Evolutionary conservation across 2,113 vertebrate species (phyloP).

Genomic region (Callaeas wilsoni): DNA sequence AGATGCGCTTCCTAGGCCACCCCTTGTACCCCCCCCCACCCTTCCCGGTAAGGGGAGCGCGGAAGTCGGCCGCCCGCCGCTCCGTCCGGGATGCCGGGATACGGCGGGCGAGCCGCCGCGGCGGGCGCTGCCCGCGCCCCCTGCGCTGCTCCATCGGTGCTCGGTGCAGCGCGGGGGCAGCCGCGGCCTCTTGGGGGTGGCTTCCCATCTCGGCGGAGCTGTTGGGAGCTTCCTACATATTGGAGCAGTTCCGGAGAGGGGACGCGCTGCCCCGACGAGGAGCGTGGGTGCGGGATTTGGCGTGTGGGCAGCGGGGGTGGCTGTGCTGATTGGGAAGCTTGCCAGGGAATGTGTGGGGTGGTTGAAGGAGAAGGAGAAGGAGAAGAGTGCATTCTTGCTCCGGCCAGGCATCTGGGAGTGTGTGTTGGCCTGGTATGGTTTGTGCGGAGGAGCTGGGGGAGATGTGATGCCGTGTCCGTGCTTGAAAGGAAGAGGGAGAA

Average conservation of each 20-base stretch:
- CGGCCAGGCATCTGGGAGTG: neutral
- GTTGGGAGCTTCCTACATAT: neutral
- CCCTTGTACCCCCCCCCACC: fast-evolving
- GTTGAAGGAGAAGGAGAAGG: neutral
- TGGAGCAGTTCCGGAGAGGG: neutral
- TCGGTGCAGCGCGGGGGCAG: neutral
- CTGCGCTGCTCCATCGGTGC: neutral
- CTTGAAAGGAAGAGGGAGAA: neutral
- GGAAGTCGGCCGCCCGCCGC: neutral
- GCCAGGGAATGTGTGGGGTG: neutral
- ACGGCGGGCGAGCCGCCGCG: neutral
- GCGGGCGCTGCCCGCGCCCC: neutral
- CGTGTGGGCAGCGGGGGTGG: neutral
- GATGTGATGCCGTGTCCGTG: neutral
- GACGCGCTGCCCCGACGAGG: neutral
- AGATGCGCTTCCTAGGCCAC: neutral
- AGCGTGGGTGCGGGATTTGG: neutral
- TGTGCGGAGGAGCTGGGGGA: neutral
- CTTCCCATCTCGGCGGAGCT: neutral
- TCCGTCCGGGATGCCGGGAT: neutral
- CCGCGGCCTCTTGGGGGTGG: neutral
- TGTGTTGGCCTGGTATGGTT: neutral
- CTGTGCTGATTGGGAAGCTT: neutral
- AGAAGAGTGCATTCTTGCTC: neutral
- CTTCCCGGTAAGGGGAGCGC: neutral